These are phyloP conservation scores for Magallana gigas DNA, from an alignment of 1,140 invertebrate genomes.

Conservation along the genomic window DNA sequence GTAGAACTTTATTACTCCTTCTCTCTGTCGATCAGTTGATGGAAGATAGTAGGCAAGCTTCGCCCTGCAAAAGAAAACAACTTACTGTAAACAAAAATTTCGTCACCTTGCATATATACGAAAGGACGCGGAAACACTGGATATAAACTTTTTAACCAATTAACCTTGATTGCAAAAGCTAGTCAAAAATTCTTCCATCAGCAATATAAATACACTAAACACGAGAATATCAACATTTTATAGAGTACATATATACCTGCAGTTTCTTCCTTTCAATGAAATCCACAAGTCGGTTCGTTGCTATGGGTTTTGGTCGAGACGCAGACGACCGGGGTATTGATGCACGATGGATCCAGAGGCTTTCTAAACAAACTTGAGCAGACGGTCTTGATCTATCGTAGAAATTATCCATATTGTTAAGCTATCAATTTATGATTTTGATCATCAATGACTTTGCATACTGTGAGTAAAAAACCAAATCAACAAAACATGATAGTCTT, in stretches of 20 bases:
- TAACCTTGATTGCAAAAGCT: no score
- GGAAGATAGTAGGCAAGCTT: not conserved
- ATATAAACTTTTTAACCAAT: no score
- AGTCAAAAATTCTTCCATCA: no score
- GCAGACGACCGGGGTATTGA: conserved; percentile 59
- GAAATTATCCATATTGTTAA: no score
- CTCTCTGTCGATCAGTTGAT: not conserved
- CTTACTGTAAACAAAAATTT: no score
- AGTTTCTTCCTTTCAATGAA: conserved; percentile 74
- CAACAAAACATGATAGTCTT: no score
- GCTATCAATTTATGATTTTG: no score
- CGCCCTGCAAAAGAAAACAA: not conserved
- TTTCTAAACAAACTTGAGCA: conserved; percentile 72
- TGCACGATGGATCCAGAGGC: conserved; percentile 72
- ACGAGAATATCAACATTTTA: not conserved
- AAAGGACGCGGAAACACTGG: no score
- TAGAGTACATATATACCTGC: conserved; percentile 40
- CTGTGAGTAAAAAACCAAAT: no score
- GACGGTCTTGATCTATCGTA: conserved; percentile 71
- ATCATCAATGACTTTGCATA: no score
- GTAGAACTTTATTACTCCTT: not conserved
- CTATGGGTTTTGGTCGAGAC: conserved; percentile 68
- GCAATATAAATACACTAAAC: no score
- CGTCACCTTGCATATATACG: no score
- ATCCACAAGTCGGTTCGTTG: conserved; percentile 71